A percentile compares a stretch with the other conserved stretches of the same genome.
These are phyloP conservation scores for Herpetotheres cachinnans DNA, from an alignment of 2,113 vertebrate genomes.

Conservation along the genomic window DNA sequence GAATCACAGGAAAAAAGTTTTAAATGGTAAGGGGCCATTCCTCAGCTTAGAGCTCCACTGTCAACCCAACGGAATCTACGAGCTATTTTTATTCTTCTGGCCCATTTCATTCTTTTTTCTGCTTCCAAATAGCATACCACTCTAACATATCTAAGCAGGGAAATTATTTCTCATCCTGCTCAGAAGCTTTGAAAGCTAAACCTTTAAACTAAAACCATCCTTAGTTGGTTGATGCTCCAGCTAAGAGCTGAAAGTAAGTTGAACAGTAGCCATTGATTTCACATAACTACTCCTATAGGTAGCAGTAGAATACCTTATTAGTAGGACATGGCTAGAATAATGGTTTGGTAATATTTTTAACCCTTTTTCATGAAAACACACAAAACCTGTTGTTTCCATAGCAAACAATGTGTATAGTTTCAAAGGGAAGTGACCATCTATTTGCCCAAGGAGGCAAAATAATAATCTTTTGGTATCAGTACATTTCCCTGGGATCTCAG, in stretches of 20 bases:
- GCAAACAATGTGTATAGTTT: background rate
- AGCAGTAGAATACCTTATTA: background rate
- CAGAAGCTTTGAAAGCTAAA: background rate
- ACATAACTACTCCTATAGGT: background rate
- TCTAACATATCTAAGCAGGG: background rate
- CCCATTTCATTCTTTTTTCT: background rate
- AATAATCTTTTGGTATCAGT: background rate
- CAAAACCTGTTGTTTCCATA: background rate
- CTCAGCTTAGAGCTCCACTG: background rate
- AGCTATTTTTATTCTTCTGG: background rate
- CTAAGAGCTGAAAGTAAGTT: background rate
- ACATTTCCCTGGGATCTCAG: background rate
- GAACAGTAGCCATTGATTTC: background rate
- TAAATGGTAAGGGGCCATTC: background rate
- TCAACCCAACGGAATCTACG: background rate
- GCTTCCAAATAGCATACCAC: background rate
- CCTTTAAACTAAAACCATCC: background rate
- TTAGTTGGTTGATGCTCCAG: too few relatives aligned
- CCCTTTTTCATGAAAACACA: background rate
- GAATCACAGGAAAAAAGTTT: background rate
- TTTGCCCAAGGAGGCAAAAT: background rate
- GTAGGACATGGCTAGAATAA: background rate
- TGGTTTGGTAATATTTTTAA: background rate
- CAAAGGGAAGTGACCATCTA: background rate
- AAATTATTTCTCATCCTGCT: background rate